Conservation (phyloP, 2,113 vertebrate species). For the Hyperopisus bebe region DNA sequence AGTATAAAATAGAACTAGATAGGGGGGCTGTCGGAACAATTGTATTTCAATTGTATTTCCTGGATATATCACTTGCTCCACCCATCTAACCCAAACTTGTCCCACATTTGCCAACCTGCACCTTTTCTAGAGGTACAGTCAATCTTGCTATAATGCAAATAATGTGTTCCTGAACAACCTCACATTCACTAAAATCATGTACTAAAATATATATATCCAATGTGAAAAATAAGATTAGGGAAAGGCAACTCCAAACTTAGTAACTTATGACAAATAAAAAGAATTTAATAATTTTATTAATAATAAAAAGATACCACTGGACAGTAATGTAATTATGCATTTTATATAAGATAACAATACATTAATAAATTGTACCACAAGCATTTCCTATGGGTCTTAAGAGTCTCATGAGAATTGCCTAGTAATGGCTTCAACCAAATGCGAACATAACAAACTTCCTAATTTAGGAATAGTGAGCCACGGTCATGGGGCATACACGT, state of each 20-base stretch:
- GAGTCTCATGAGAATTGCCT: too few relatives aligned
- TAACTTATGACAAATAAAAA: not conserved
- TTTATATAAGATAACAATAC: too few relatives aligned
- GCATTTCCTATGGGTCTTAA: too few relatives aligned
- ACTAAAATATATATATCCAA: not conserved
- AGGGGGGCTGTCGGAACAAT: too few relatives aligned
- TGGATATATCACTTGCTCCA: too few relatives aligned
- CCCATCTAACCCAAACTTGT: not conserved
- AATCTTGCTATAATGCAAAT: not conserved
- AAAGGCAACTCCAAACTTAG: not conserved
- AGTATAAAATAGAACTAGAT: not conserved
- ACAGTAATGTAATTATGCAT: too few relatives aligned
- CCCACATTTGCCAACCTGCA: not conserved
- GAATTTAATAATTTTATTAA: not conserved
- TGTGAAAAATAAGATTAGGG: not conserved
- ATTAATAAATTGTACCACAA: too few relatives aligned
- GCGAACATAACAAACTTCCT: too few relatives aligned
- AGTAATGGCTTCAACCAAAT: too few relatives aligned
- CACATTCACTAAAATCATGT: not conserved
- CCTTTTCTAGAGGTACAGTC: not conserved
- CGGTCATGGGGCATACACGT: too few relatives aligned
- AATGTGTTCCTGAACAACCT: not conserved
- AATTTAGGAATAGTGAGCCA: too few relatives aligned
- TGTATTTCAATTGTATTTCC: too few relatives aligned
- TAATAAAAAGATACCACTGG: not conserved